Conservation (phyloP, 1,140 invertebrate genomes). For the Physella acuta region DNA sequence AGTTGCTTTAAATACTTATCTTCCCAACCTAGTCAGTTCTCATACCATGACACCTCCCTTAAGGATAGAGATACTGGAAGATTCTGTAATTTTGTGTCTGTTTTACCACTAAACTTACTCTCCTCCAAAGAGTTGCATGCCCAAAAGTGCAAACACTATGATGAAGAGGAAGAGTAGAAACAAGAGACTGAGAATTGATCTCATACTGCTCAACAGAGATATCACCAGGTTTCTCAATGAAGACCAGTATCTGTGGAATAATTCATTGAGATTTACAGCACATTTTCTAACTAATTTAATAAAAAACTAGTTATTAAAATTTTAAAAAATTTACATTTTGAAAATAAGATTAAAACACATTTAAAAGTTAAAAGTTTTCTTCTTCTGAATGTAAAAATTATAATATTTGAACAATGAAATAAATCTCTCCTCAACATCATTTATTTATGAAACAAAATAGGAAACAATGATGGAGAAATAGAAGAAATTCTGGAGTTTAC, state of each 20-base stretch:
- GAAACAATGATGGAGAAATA: too few relatives aligned
- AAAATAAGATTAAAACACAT: neutral
- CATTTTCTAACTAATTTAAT: neutral
- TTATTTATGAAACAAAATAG: too few relatives aligned
- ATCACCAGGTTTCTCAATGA: slow-evolving; percentile 97
- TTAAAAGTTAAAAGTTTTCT: neutral
- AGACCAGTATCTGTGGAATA: slow-evolving; percentile 91
- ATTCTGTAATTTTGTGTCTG: too few relatives aligned
- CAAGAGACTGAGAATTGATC: slow-evolving; percentile 98
- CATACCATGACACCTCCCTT: too few relatives aligned
- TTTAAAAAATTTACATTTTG: neutral
- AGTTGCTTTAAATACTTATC: too few relatives aligned
- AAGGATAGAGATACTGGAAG: too few relatives aligned
- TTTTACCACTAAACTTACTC: slow-evolving; percentile 68
- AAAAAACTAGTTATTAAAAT: neutral
- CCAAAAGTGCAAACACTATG: slow-evolving; percentile 98
- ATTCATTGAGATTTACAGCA: neutral
- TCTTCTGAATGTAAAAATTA: too few relatives aligned
- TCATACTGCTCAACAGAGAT: slow-evolving; percentile 98
- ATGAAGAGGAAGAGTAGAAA: slow-evolving; percentile 99
- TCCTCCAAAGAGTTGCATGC: slow-evolving; percentile 99
- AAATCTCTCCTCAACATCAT: too few relatives aligned
- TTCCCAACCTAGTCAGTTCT: too few relatives aligned
- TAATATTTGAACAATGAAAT: too few relatives aligned
- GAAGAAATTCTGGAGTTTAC: neutral